Evolutionary conservation across 2,113 vertebrate species (phyloP), one percentile per base, ranked within the genome.

Genomic region (Accipiter virgatus): DNA sequence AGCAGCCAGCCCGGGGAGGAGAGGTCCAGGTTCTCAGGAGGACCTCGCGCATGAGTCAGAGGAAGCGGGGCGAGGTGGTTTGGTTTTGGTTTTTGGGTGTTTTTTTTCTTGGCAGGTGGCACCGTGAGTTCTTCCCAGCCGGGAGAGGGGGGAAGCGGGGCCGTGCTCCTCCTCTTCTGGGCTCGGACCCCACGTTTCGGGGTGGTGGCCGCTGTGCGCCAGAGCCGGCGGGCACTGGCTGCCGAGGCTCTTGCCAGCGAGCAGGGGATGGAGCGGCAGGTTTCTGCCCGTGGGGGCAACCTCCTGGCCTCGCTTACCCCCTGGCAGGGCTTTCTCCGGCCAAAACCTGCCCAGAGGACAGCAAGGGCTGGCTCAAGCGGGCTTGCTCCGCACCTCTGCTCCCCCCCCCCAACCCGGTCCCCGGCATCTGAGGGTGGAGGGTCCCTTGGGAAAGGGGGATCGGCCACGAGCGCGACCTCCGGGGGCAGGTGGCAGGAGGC

Each of bases 81-180:
- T 52, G 50, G 50, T 9, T 52, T 50, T 50, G 8, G 48, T 14
- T 27, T 52, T 50, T 8, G 47, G 1, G 12, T 6, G 38, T 73
- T 73, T 87, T 89, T 36, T 90, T 66, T 74, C 93, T 96, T 96
- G 95, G 96, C 96, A 96, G 95, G 95, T 96, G 95, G n/a, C 86
- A 81, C 26, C 0, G 4, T 0, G 50, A 94, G 36, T 78, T 36
- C 34, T 88, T 90, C 74, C 91, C 95, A 92, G 83, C 74, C 23
- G 10, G 40, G 53, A 58, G 81, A 58, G 81, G 48, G 81, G 62
- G 79, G 73, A 86, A 88, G 14, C 2, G 0, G 34, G 66, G 56
- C 82, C 7, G 3, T 2, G 19, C 66, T 82, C 59, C 70, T 93
- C 87, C 87, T 87, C 73, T 84, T 78, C 63, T 95, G 92, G 88